Percentiles rank a stretch among this genome's conserved stretches.
Conservation (phyloP, 2,113 vertebrate species). For the Odobenus rosmarus region DNA sequence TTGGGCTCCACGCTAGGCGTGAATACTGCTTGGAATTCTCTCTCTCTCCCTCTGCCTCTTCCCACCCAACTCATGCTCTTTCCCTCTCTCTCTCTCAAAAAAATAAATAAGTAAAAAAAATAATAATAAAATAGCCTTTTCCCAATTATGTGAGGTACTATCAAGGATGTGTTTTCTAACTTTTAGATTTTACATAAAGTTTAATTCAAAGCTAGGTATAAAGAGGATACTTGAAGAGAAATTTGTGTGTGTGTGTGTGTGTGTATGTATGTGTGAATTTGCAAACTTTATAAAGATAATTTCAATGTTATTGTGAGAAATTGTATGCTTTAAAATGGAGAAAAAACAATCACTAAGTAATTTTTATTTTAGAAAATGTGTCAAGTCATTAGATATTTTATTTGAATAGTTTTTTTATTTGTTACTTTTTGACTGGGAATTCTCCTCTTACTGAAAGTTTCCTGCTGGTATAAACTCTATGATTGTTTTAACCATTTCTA, state of each 20-base stretch:
- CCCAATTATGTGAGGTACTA: neutral
- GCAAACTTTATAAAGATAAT: neutral
- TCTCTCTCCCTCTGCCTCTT: neutral
- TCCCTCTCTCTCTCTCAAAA: neutral
- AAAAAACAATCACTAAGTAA: neutral
- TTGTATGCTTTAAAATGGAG: neutral
- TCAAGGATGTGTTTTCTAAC: neutral
- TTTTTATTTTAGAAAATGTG: conserved; percentile 25
- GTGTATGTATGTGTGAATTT: neutral
- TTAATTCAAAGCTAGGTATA: neutral
- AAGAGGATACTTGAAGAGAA: neutral
- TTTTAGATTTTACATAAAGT: neutral
- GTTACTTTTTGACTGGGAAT: neutral
- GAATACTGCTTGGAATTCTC: neutral
- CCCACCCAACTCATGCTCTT: neutral
- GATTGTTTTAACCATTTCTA: neutral
- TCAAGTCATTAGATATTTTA: neutral
- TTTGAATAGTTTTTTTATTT: neutral
- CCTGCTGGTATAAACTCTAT: neutral
- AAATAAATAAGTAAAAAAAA: neutral
- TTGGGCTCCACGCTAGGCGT: neutral
- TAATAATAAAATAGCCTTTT: neutral
- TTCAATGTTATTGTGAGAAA: neutral
- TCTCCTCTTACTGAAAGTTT: conserved; percentile 6
- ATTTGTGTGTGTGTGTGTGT: neutral